A percentile compares a stretch with the other conserved stretches of the same genome.
These are phyloP conservation scores for Caenorhabditis tropicalis DNA, from an alignment of 1,140 invertebrate genomes.

Conservation along the genomic window DNA sequence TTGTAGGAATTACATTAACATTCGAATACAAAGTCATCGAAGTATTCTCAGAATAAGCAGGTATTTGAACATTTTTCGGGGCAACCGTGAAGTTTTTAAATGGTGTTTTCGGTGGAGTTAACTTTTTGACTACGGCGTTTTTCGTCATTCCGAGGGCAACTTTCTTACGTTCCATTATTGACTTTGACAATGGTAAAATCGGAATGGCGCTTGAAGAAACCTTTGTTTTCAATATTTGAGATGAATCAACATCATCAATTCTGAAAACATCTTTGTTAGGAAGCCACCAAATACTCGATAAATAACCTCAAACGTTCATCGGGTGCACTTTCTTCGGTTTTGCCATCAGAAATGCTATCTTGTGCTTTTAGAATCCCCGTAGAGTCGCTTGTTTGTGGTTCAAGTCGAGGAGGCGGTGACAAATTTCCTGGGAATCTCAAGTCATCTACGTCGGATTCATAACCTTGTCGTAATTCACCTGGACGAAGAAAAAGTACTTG, in stretches of 20 bases:
- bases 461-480: too few species aligned
- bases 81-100: neutral
- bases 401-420: neutral
- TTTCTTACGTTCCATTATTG: conserved; percentile 29
- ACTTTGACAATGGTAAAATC: neutral
- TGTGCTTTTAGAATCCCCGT: neutral
- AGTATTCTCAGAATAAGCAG: neutral
- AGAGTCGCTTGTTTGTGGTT: neutral
- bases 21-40: conserved; percentile 15
- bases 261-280: neutral
- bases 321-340: neutral
- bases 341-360: neutral
- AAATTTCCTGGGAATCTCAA: neutral
- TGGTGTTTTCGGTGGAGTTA: neutral
- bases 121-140: neutral
- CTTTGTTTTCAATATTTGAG: neutral
- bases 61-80: conserved; percentile 24
- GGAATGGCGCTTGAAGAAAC: neutral
- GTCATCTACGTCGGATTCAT: neutral
- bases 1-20: neutral
- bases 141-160: neutral
- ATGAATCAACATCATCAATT: neutral
- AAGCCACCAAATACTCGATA: neutral
- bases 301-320: neutral
- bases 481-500: too few species aligned